Conservation (phyloP, 2,797 vertebrate species). For the Sebastes variabilis region DNA sequence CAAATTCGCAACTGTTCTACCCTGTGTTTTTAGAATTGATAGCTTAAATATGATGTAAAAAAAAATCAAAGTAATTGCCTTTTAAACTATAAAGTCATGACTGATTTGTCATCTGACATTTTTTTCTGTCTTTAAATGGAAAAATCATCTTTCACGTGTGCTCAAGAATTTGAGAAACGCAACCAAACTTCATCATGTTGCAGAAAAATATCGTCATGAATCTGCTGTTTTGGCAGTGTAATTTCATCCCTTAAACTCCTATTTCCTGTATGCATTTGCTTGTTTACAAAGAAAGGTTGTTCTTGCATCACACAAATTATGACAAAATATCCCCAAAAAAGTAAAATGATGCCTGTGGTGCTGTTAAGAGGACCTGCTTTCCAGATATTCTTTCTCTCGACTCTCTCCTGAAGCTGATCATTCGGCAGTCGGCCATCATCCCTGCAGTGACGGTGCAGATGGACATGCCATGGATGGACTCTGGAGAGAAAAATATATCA, state of each 20-base stretch:
- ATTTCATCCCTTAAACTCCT: neutral
- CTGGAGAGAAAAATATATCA: conserved; percentile 38
- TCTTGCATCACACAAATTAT: neutral
- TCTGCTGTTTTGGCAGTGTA: neutral
- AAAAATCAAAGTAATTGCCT: neutral
- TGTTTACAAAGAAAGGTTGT: neutral
- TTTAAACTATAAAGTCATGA: neutral
- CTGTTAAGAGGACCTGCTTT: conserved; percentile 55
- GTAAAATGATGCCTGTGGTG: neutral
- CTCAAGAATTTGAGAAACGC: neutral
- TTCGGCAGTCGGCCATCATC: conserved; percentile 61
- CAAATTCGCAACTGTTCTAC: neutral
- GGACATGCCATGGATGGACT: conserved; percentile 69
- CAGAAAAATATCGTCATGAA: neutral
- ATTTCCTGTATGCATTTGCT: neutral
- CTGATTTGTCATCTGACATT: neutral
- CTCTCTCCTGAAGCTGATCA: conserved; percentile 52
- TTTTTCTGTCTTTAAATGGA: neutral
- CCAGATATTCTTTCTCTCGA: conserved; percentile 49
- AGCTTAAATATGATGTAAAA: neutral
- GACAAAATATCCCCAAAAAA: neutral
- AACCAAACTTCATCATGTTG: neutral
- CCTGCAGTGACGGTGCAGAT: conserved; percentile 61
- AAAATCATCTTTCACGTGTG: neutral
- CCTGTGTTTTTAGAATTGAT: neutral